Evolutionary conservation across 2,113 vertebrate species (phyloP), one percentile per base, ranked within the genome.

Genomic region (Brachyhypopomus occidentalis): DNA sequence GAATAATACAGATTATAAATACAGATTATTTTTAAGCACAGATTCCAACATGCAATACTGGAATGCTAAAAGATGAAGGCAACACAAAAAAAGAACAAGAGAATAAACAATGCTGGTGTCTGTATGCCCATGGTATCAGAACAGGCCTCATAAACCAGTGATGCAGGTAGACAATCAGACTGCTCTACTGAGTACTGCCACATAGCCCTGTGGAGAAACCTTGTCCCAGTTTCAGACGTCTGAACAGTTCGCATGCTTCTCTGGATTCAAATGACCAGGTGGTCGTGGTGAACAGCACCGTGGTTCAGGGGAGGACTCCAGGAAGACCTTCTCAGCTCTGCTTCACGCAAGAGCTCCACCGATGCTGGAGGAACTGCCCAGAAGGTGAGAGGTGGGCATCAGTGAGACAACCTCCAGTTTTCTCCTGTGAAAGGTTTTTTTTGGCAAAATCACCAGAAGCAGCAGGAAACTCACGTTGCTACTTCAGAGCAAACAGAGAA

Each of bases 341-440:
- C 75, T 84, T 90, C 86, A 83, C 20, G 8, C 66, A 75, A 77
- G 82, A 71, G 75, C 84, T 88, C 77, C 69, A 87, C 81, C 30
- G 7, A 20, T 55, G 3, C 56, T 56, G 22, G 27, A 79, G 60
- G 88, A 85, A 87, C 81, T 87, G 72, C 88, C 75, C 84, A 92
- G 83, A 85, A 91, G 91, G 72, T 80, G 80, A 70, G 89, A 89
- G 85, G 6, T 77, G 4, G 45, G 20, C 11, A n/a, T 70, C 16
- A 14, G 22, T 63, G 52, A 71, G 48, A 63, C 59, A 70, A 30
- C 71, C 25, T 27, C 11, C 30, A 59, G 8, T 2, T 36, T 52
- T 55, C 19, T 3, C 2, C 38, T 60, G 17, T 17, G 41, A 62
- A 69, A 23, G 25, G 73, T 38, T 9, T 64, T 64, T 34, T 52